These are phyloP conservation scores for Probaryconus sp. DNA, from an alignment of 1,140 invertebrate species.

Conservation along the genomic window DNA sequence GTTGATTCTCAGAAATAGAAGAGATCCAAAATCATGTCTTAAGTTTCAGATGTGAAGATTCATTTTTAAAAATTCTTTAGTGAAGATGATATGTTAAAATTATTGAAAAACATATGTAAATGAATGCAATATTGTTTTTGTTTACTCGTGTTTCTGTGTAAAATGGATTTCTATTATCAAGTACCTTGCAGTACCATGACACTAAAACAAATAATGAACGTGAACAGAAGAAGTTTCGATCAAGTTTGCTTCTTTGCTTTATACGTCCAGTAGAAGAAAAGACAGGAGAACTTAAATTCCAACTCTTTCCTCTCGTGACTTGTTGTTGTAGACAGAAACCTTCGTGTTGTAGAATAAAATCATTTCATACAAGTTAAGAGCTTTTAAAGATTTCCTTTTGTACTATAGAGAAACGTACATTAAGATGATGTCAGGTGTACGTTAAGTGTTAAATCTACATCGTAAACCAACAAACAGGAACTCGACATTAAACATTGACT, in stretches of 20 bases:
- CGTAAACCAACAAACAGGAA: too few relatives aligned
- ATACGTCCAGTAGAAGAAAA: slow-evolving; percentile 13
- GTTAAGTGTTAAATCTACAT: too few relatives aligned
- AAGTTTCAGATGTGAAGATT: too few relatives aligned
- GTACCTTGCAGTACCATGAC: slow-evolving; percentile 42
- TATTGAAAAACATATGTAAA: too few relatives aligned
- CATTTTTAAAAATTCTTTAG: too few relatives aligned
- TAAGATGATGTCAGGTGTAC: too few relatives aligned
- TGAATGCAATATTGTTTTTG: slow-evolving; percentile 12
- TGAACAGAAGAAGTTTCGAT: slow-evolving; percentile 9
- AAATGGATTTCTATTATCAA: slow-evolving; percentile 8
- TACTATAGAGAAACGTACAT: too few relatives aligned
- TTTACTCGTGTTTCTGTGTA: slow-evolving; percentile 18
- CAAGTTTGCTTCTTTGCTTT: slow-evolving; percentile 18
- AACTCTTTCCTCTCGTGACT: slow-evolving; percentile 17
- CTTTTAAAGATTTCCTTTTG: not conserved
- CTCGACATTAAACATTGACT: too few relatives aligned
- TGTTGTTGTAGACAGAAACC: too few relatives aligned
- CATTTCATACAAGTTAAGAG: slow-evolving; percentile 5
- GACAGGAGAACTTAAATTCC: slow-evolving; percentile 12
- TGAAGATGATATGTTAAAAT: too few relatives aligned
- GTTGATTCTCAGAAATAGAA: too few relatives aligned
- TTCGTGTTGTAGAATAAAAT: slow-evolving; percentile 19
- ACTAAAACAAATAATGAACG: slow-evolving; percentile 36
- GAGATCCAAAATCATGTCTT: too few relatives aligned